Evolutionary conservation across 1,140 invertebrate genomes (phyloP), one percentile per base, ranked within the genome.

Genomic region (Eupristina koningsbergeri): DNA sequence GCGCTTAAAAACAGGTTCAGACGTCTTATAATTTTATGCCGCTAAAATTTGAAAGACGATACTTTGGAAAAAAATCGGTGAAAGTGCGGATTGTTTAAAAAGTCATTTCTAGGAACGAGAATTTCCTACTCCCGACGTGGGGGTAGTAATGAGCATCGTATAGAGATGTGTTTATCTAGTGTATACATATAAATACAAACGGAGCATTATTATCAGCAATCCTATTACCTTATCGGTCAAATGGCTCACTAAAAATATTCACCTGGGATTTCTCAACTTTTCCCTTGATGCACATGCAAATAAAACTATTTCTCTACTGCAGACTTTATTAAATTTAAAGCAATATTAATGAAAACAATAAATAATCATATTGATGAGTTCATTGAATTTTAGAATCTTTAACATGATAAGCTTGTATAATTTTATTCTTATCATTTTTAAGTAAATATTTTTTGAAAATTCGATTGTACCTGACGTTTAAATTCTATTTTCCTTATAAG

Each of bases 171-270:
- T 71, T 71, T 41, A 71, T 74, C 45, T 74, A 74, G 9, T 13
- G 45, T 31, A 13, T 50, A 34, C 15, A 19, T 6, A 31, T 50
- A 50, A 74, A 50, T n/a, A n/a, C n/a, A 31, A 74, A 0, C 17
- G 50, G 31, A 45, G 19, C 29, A 19, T 50, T 74, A 19, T 74
- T 74, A 74, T 74, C 45, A 50, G 26, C n/a, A 34, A 26, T 15
- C n/a, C 73, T 17, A 74, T 74, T 74, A 41, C n/a, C 73, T 74
- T 74, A 74, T 74, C 73, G 29, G 73, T 50, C 73, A 50, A 74
- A 74, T 74, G n/a, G 41, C 26, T 50, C 41, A 34, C 45, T 71
- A 19, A 6, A 71, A 71, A 41, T n/a, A n/a, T n/a, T n/a, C 5
- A 71, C 67, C 39, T 41, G 39, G 11, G 26, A 71, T 26, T 22